Evolutionary conservation across 2,888 invertebrate genomes (phyloP).

Genomic region (Patella caerulea): DNA sequence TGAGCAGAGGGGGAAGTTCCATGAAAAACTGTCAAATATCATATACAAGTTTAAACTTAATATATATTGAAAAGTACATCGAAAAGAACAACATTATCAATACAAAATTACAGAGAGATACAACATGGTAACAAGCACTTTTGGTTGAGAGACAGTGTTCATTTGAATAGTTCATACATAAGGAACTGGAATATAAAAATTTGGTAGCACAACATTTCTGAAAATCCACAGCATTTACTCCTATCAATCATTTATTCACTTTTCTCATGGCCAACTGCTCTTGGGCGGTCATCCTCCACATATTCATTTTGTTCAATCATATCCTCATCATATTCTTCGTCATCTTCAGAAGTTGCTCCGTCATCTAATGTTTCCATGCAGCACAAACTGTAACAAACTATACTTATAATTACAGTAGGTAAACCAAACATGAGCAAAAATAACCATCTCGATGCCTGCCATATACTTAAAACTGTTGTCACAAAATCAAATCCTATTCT

Average conservation of each 20-base stretch:
- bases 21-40: too few species aligned
- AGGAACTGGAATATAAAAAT: too few species aligned
- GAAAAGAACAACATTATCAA: too few species aligned
- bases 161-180: too few species aligned
- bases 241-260: not conserved
- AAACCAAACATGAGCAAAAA: conserved; percentile 94
- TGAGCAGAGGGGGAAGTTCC: too few species aligned
- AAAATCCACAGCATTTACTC: too few species aligned
- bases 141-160: too few species aligned
- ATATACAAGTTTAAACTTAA: too few species aligned
- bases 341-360: conserved; percentile 75
- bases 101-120: too few species aligned
- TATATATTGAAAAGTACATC: too few species aligned
- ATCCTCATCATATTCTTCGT: conserved; percentile 45
- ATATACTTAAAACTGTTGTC: conserved; percentile 77
- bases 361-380: conserved; percentile 96
- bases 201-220: too few species aligned
- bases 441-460: conserved; percentile 80
- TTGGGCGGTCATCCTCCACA: not conserved
- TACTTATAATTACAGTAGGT: conserved; percentile 91
- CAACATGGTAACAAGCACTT: too few species aligned
- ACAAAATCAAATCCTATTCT: conserved; percentile 88
- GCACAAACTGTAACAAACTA: conserved; percentile 96
- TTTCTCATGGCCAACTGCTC: not conserved
- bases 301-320: not conserved